Base-by-base conservation (phyloP, 2,797 vertebrate genomes). In the Cyclopterus lumpus region DNA sequence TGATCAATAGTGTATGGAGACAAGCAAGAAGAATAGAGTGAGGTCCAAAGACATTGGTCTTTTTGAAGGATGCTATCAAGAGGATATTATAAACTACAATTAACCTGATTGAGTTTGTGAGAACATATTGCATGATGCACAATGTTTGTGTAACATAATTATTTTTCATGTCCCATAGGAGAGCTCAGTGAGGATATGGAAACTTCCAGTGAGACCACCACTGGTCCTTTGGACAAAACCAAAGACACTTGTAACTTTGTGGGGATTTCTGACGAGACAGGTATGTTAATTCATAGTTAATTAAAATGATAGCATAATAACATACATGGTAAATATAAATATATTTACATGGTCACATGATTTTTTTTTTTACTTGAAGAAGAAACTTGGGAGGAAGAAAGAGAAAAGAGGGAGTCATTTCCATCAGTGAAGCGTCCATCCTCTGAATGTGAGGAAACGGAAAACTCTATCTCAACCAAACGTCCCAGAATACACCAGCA, bases 401-500 rank as follows among this genome's bases (percentile, higher is more conserved):
- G 92, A 90, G 96, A 97, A 85, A 94, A 91, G 88, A 92, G 92
- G n/a, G 95, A 96, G 59, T 89, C 93, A 79, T 86, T 94, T 20
- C 83, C 94, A 62, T 77, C 95, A 82, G 93, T 93, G 40, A 97
- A 97, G 87, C 94, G 95, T 82, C 87, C 94, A 51, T 90, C 94
- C 0, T 94, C 96, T 89, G 92, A 91, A 90, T 90, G 93, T 44
- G 94, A 90, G 75, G 95, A 95, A 83, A 79, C 77, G 1, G 96
- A 97, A 83, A 95, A 93, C 0, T 93, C 94, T 63, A 91, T 94
- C 69, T 89, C 94, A 91, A 95, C 95, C 57, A 98, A 97, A 89
- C 94, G 96, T 86, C 94, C 96, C 14, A 96, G 95, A 94, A 94
- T 93, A 86, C 94, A 96, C n/a, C 97, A 98, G 90, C 96, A 97